phyloP scores from a whole-genome alignment of 2,888 invertebrate genomes.

The Eristalis pertinax region DNA sequence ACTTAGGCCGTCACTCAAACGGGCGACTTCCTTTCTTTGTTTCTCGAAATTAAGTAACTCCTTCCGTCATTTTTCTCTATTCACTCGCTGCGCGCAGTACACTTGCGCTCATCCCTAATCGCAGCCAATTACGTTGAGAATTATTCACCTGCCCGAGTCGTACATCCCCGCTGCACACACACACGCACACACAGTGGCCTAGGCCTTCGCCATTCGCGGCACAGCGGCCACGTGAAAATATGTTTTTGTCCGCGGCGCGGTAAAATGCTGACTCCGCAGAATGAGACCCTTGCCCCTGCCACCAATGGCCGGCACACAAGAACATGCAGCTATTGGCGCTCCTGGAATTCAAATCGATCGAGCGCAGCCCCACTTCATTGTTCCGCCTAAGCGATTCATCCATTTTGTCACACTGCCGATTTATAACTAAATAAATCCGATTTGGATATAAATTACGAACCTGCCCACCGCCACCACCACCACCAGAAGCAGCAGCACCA shows the following conservation, averaged over 20 bases:
- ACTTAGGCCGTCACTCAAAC: too few species aligned
- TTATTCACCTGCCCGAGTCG: constrained; percentile 40
- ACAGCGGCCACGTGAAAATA: constrained; percentile 49
- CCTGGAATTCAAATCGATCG: constrained; percentile 51
- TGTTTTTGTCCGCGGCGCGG: constrained; percentile 26
- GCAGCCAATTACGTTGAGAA: constrained; percentile 62
- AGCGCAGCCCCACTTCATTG: constrained; percentile 54
- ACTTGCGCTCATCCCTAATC: constrained; percentile 44
- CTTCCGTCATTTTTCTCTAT: background rate
- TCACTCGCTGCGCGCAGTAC: background rate
- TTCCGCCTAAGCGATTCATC: constrained; percentile 70
- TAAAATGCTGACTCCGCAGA: background rate
- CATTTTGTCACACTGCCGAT: constrained; percentile 72
- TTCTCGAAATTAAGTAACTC: background rate
- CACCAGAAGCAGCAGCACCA: constrained; percentile 7
- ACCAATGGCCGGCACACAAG: background rate
- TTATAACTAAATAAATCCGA: constrained; percentile 73
- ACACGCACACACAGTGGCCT: constrained; percentile 18
- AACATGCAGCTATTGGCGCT: constrained; percentile 8
- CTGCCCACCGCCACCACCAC: constrained; percentile 53
- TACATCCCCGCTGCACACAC: constrained; percentile 33
- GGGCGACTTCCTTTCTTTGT: background rate
- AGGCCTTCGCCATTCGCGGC: constrained; percentile 15
- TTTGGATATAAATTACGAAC: constrained; percentile 71
- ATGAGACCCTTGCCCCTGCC: background rate